phyloP scores from a whole-genome alignment of 2,888 invertebrate species.

The Stenolophus ochropezus region DNA sequence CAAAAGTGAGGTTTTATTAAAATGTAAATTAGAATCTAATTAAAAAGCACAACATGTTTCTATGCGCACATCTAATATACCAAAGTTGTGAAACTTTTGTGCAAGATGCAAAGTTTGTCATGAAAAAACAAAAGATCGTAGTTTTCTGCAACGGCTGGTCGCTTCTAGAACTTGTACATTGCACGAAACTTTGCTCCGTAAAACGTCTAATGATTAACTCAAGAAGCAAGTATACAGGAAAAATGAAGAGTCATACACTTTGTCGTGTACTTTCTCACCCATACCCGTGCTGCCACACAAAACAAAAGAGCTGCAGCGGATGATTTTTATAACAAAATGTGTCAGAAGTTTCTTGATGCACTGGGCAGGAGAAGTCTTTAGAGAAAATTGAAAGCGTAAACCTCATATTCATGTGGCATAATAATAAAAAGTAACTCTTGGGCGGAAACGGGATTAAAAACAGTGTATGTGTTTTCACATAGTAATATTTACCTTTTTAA shows the following conservation, averaged over 20 bases:
- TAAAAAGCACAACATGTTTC: constrained; percentile 43
- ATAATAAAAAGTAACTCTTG: too few relatives aligned
- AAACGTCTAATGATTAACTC: constrained; percentile 42
- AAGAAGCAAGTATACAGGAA: background rate
- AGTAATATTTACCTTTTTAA: too few relatives aligned
- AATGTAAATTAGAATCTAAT: constrained; percentile 33
- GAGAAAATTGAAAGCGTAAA: too few relatives aligned
- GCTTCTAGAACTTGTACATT: constrained; percentile 9
- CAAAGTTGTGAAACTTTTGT: constrained; percentile 11
- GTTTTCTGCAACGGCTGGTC: constrained; percentile 40
- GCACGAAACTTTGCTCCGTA: constrained; percentile 8
- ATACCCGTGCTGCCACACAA: background rate
- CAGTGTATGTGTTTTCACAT: too few relatives aligned
- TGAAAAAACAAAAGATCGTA: constrained; percentile 26
- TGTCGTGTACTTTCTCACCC: background rate
- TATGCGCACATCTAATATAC: constrained; percentile 16
- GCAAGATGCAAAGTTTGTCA: constrained; percentile 35
- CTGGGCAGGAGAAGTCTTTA: too few relatives aligned
- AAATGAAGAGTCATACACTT: background rate
- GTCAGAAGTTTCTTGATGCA: background rate
- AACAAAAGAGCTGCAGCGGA: background rate
- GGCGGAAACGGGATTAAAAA: too few relatives aligned
- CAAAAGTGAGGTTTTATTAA: background rate
- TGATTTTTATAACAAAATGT: background rate
- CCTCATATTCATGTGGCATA: too few relatives aligned